Base-by-base conservation (phyloP, 1,140 invertebrate species). In the Drosophila lini region DNA sequence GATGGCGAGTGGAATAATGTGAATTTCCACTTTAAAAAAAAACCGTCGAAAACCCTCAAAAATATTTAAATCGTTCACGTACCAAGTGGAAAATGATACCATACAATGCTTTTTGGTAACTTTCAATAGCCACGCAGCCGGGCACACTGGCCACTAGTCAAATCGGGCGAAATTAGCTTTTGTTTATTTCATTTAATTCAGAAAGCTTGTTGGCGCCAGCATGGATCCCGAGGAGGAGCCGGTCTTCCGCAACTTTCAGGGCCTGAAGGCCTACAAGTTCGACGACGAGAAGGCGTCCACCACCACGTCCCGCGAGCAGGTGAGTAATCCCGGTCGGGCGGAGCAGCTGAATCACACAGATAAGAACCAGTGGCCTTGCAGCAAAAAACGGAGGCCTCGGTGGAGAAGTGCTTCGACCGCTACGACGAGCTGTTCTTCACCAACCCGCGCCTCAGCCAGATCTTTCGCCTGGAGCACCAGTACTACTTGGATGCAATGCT, bases 401-500 rank as follows among this genome's bases (percentile, higher is more conserved):
- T 97, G 44, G 92, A 95, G 57, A 94, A 95, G 81, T 93, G 95
- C 47, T 97, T 94, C 77, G 94, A 94, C 86, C 88, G 94, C 25
- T 95, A 95, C 90, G 93, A 94, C 70, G 93, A 93, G 61, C 91
- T 92, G 61, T 89, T 93, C 41, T 91, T 94, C 16, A 84, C 94
- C 25, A 94, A 95, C 63, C 93, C 93, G 34, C 92, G 92, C 62
- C 77, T 94, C 50, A 96, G 96, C 9, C 90, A 94, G 70, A 93
- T 98, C 10, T 91, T 94, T 32, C 94, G 94, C 91, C 92, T 94
- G 47, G 93, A 93, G 73, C 97, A 98, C 85, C 93, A 94, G 59
- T 86, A 93, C 61, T 96, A 96, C 91, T 93, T 98, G 57, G 95
- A 95, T 82, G 94, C 94, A 80, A 96, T 95, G 78, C 91, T 98